Percentiles rank a stretch among this genome's conserved stretches.
Evolutionary conservation across 2,888 invertebrate genomes (phyloP).

Genomic region (Girardia tigrina): DNA sequence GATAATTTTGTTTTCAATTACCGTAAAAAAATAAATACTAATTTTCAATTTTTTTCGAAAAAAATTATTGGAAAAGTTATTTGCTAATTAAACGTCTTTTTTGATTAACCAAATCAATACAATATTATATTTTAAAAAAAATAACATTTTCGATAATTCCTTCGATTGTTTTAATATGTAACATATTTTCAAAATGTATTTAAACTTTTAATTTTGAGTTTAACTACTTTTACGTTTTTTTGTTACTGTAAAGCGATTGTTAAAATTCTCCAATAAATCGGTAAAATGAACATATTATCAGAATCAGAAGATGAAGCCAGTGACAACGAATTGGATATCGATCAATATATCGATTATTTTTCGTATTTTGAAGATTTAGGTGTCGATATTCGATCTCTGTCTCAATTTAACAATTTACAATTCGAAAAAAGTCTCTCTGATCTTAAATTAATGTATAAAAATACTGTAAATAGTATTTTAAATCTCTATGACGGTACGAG

Average conservation of each 20-base stretch:
- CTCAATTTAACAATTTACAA: slow-evolving; percentile 2
- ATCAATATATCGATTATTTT: slow-evolving; percentile 16
- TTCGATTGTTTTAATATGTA: slow-evolving; percentile 23
- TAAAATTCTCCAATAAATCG: too few species aligned
- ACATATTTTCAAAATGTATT: neutral
- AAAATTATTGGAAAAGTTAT: too few species aligned
- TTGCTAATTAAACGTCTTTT: too few species aligned
- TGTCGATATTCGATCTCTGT: neutral
- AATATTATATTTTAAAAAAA: too few species aligned
- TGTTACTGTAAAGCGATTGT: too few species aligned
- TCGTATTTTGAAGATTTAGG: slow-evolving; percentile 14
- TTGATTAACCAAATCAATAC: too few species aligned
- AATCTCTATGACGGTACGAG: neutral
- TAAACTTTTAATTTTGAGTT: neutral
- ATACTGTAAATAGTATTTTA: slow-evolving; percentile 23
- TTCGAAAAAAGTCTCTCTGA: neutral
- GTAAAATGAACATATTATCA: slow-evolving; percentile 13
- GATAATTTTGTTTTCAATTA: too few species aligned
- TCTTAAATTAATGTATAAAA: neutral
- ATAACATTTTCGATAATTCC: too few species aligned
- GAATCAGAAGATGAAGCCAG: slow-evolving; percentile 13
- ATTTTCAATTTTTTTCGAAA: too few species aligned
- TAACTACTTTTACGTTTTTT: too few species aligned
- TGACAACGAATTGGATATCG: slow-evolving; percentile 8
- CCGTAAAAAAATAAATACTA: too few species aligned